Evolutionary conservation across 2,888 invertebrate genomes (phyloP).

Genomic region (Pollenia griseotomentosa): DNA sequence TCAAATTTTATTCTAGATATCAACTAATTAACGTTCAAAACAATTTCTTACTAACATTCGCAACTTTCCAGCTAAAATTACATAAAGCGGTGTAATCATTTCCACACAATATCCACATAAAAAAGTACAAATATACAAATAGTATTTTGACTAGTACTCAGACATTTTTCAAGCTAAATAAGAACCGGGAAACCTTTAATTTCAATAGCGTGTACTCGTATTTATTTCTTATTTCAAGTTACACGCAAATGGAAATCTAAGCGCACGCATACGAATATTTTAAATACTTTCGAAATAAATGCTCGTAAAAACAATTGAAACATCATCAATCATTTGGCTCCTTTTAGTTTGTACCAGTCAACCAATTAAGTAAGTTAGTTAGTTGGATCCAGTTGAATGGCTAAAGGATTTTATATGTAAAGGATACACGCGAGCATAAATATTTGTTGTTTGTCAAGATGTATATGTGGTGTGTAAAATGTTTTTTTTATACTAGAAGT

Average conservation of each 20-base stretch:
- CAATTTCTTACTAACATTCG: no score
- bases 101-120: no score
- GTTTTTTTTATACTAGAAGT: not conserved
- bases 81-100: no score
- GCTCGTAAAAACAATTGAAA: constrained; percentile 62
- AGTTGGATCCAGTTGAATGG: not conserved
- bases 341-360: constrained; percentile 25
- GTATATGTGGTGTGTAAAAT: constrained; percentile 1
- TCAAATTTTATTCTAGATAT: no score
- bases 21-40: no score
- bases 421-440: constrained; percentile 23
- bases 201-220: no score
- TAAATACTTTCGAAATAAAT: not conserved
- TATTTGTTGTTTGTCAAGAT: constrained; percentile 18
- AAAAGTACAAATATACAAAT: no score
- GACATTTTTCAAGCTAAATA: no score
- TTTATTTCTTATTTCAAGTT: not conserved
- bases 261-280: not conserved
- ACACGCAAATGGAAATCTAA: constrained; percentile 16
- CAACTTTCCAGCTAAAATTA: no score
- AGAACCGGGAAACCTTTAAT: no score
- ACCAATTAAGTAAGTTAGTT: constrained; percentile 3
- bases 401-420: not conserved
- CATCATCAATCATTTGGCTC: constrained; percentile 71
- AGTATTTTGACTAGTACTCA: no score